Conservation (phyloP, 2,113 vertebrate species). For the Anolis sagrei region DNA sequence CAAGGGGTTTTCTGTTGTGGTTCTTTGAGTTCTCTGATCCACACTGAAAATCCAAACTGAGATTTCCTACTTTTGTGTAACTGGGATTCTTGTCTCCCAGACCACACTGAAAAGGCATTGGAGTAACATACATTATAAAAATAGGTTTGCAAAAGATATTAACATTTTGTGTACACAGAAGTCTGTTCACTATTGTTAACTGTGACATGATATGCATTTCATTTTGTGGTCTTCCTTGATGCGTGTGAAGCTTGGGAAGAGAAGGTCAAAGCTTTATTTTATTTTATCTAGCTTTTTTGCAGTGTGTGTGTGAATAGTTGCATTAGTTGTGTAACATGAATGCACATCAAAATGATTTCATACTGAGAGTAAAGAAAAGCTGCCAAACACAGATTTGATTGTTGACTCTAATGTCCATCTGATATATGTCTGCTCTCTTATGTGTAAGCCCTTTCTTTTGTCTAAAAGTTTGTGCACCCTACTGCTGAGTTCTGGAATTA, state of each 20-base stretch:
- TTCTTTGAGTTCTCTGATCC: neutral
- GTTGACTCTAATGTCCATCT: neutral
- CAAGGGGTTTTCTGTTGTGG: neutral
- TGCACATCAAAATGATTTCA: neutral
- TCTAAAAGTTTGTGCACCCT: neutral
- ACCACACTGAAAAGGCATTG: neutral
- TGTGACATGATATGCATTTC: neutral
- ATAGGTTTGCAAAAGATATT: neutral
- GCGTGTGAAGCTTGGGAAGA: neutral
- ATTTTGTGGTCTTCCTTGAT: neutral
- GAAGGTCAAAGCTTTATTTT: neutral
- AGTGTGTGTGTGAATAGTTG: neutral
- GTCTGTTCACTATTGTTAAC: neutral
- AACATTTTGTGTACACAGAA: neutral
- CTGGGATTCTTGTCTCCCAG: neutral
- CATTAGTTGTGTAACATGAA: neutral
- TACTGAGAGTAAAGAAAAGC: neutral
- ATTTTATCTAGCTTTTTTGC: neutral
- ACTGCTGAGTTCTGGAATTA: neutral
- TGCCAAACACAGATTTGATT: neutral
- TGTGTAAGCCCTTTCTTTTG: neutral
- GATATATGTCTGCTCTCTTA: neutral
- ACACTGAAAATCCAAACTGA: neutral
- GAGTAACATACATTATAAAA: neutral
- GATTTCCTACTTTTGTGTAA: neutral